phyloP scores from a whole-genome alignment of 2,797 vertebrate species.

The Octomys mimax region DNA sequence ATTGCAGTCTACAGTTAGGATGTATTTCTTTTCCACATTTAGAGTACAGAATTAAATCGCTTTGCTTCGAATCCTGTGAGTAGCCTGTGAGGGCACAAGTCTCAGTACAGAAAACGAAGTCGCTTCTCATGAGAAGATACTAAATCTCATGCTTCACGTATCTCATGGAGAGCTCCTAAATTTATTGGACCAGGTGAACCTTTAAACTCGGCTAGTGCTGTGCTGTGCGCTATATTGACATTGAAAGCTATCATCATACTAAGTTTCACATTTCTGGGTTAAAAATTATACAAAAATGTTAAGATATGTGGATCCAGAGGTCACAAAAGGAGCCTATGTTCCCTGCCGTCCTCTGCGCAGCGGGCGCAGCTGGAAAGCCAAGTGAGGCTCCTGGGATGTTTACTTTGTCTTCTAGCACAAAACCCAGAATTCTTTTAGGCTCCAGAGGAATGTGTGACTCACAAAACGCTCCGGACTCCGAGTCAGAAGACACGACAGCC shows the following conservation, averaged over 20 bases:
- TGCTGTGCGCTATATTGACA: background rate
- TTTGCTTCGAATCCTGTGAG: slow-evolving; percentile 47
- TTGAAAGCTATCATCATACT: slow-evolving; percentile 44
- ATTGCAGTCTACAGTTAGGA: slow-evolving; percentile 16
- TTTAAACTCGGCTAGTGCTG: slow-evolving; percentile 6
- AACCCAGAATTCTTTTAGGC: background rate
- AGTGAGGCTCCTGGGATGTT: background rate
- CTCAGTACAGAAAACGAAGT: slow-evolving; percentile 49
- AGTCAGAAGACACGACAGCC: background rate
- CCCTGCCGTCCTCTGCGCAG: background rate
- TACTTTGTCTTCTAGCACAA: background rate
- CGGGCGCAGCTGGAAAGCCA: background rate
- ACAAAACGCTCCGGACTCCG: slow-evolving; percentile 10
- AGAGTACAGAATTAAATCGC: slow-evolving; percentile 36
- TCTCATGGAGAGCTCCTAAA: slow-evolving; percentile 33
- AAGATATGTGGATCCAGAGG: background rate
- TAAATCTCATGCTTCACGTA: slow-evolving; percentile 1
- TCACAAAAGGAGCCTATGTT: background rate
- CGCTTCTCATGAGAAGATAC: slow-evolving; percentile 45
- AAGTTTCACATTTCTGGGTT: slow-evolving; percentile 21
- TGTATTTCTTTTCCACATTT: background rate
- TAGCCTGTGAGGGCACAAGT: slow-evolving; percentile 40
- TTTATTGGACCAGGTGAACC: slow-evolving; percentile 30
- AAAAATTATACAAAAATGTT: slow-evolving; percentile 6
- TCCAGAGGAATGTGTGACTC: background rate